These are phyloP conservation scores for Cylloceria caligata DNA, from an alignment of 2,888 invertebrate species.

Conservation along the genomic window DNA sequence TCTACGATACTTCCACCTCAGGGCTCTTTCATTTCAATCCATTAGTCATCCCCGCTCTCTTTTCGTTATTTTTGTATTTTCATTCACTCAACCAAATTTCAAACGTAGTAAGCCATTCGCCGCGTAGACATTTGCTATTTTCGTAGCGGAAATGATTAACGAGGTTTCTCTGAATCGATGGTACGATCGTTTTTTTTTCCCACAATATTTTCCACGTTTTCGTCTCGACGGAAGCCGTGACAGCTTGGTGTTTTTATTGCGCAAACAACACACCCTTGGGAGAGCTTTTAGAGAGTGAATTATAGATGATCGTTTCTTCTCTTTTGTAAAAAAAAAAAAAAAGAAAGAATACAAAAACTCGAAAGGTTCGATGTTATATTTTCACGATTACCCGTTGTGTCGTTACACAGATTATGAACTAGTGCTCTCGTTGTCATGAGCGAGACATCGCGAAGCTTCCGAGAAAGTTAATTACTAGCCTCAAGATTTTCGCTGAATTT, in stretches of 20 bases:
- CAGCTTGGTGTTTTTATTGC: background rate
- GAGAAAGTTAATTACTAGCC: background rate
- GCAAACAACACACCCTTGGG: background rate
- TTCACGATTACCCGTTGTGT: background rate
- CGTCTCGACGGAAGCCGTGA: background rate
- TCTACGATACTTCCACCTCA: background rate
- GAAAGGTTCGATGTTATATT: conserved; percentile 6
- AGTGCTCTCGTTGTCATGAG: background rate
- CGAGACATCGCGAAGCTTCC: background rate
- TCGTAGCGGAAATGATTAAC: conserved; percentile 44
- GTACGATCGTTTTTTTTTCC: conserved; percentile 14
- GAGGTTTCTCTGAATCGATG: conserved; percentile 22
- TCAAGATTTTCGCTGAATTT: conserved; percentile 15
- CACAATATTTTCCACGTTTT: conserved; percentile 21
- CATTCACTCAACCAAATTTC: conserved; percentile 27
- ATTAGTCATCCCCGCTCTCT: conserved; percentile 7
- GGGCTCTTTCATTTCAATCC: conserved; percentile 17
- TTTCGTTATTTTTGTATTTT: conserved; percentile 21
- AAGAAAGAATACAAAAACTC: no score
- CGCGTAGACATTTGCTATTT: background rate
- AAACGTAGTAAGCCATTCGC: background rate
- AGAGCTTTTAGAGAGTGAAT: conserved; percentile 12
- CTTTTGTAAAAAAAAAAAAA: background rate
- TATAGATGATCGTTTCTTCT: conserved; percentile 4
- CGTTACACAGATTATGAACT: background rate